Evolutionary conservation across 2,113 vertebrate species (phyloP).

Genomic region (Pangasianodon gigas): DNA sequence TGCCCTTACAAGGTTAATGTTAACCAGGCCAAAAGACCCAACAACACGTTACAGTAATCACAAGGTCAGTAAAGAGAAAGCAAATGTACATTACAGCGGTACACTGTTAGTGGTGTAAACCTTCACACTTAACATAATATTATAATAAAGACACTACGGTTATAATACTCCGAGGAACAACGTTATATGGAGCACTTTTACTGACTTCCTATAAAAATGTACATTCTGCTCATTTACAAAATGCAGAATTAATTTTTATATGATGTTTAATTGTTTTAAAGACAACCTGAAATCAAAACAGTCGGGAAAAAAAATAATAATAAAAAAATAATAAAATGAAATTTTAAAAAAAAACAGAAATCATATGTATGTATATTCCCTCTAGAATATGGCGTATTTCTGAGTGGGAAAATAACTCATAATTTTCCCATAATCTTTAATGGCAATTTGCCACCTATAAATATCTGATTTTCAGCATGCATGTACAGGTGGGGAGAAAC

Average conservation of each 20-base stretch:
- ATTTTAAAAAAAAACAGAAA: neutral
- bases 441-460: neutral
- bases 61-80: neutral
- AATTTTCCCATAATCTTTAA: neutral
- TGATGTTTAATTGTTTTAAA: neutral
- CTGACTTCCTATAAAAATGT: neutral
- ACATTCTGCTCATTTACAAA: neutral
- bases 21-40: slow-evolving; percentile 25
- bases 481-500: neutral
- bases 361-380: neutral
- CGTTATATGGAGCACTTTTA: neutral
- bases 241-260: neutral
- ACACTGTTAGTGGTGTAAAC: neutral
- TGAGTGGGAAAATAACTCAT: neutral
- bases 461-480: neutral
- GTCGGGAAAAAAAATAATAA: too few relatives aligned
- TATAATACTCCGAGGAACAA: neutral
- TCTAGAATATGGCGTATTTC: neutral
- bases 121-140: neutral
- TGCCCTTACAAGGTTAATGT: slow-evolving; percentile 31
- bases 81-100: neutral
- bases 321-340: too few relatives aligned
- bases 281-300: neutral
- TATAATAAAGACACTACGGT: neutral
- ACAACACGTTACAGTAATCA: neutral